Conservation (phyloP, 2,113 vertebrate species). For the Myotis yumanensis region DNA sequence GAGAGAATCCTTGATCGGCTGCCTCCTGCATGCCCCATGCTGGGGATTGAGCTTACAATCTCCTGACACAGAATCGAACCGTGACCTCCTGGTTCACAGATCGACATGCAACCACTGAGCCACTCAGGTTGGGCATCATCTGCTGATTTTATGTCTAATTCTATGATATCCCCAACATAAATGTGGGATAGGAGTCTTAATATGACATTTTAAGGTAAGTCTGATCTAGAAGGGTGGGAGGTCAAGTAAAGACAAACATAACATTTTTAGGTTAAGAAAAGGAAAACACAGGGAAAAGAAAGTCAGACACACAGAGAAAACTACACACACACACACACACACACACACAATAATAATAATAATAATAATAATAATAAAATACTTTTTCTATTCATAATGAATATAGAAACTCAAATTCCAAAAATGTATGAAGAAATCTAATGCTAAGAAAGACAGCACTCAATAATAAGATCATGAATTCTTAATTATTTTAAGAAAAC, state of each 20-base stretch:
- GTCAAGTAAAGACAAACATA: neutral
- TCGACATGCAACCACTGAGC: no score
- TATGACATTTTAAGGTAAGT: neutral
- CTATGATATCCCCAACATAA: neutral
- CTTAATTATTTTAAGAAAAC: neutral
- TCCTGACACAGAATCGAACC: no score
- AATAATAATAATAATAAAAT: neutral
- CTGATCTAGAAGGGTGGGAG: neutral
- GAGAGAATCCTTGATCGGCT: no score
- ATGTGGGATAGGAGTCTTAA: neutral
- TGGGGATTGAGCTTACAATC: no score
- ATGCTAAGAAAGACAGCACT: neutral
- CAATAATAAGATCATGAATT: neutral
- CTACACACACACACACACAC: neutral
- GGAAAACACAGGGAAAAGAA: neutral
- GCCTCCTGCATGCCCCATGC: no score
- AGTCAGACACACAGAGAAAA: neutral
- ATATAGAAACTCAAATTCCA: neutral
- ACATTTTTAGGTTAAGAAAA: neutral
- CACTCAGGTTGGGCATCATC: neutral
- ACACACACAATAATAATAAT: neutral
- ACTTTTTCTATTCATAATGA: neutral
- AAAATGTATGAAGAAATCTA: neutral
- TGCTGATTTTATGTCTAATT: neutral
- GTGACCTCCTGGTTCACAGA: no score